Evolutionary conservation across 2,113 vertebrate genomes (phyloP), one percentile per base, ranked within the genome.

Genomic region (Albula glossodonta): DNA sequence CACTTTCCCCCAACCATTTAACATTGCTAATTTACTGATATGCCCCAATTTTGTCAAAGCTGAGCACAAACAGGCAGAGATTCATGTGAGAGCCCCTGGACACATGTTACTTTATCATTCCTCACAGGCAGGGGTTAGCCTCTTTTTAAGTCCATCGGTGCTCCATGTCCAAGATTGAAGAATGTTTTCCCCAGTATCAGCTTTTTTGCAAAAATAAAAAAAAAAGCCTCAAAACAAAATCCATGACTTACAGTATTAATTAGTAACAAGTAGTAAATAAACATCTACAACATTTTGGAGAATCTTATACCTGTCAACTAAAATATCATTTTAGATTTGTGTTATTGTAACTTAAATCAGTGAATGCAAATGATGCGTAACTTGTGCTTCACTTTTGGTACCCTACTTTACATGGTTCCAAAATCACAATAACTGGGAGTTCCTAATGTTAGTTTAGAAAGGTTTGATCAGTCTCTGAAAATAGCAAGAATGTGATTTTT

Each of bases 101-200:
- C 22, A 74, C 70, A 74, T 19, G 70, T 74, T 74, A 74, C 70
- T 49, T 80, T 80, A 48, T 80, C 78, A 80, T 80, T 80, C 78
- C 50, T 19, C 7, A 31, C 78, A 80, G 78, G 78, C 15, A 80
- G 78, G 31, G 78, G 48, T 80, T 11, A 10, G 77, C 13, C 5
- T 49, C 78, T 51, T 80, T 80, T 80, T 2, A 9, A 80, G 41
- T 17, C 70, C 78, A 80, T 48, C 11, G 19, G 13, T 9, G 17
- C 50, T 8, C 41, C 48, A 51, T 12, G 41, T 9, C 41, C 6
- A 8, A 48, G 19, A 81, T 81, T 50, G 17, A 81, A 81, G 51
- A 66, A 19, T 3, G 60, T 66, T 66, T 66, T 19, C 60, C 60
- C 17, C 60, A 66, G 60, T 7, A 66, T 66, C 9, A 8, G 17